Evolutionary conservation across 2,113 vertebrate genomes (phyloP), one percentile per base, ranked within the genome.

Genomic region (Eonycteris spelaea): DNA sequence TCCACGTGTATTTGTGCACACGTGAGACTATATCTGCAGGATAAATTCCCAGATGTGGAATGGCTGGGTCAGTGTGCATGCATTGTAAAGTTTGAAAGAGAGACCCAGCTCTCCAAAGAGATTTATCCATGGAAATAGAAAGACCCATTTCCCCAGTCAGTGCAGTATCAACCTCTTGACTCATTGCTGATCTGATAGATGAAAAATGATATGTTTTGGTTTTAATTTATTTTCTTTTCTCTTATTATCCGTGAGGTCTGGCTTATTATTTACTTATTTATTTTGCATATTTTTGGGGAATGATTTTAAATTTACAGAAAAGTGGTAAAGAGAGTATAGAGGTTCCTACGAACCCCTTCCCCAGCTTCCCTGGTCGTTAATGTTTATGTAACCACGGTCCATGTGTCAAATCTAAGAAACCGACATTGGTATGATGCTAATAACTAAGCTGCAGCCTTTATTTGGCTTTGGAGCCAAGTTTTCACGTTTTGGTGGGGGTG

Each of bases 271-370:
- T 48, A 48, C 14, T 48, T 48, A 1, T 33, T 55, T 45, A 11
- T n/a, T 77, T 21, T 18, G 79, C 18, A 53, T 26, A 78, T 85
- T 86, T 70, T 48, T 67, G 65, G 30, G 45, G 53, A 90, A 43
- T 75, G 24, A 86, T 86, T 92, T 75, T 74, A 87, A 88, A 78
- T 88, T 85, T 86, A 40, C 33, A 77, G 93, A 86, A 89, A 91
- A 92, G 16, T 51, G 79, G 33, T 38, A 33, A 92, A 90, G 38
- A 18, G 48, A 38, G 59, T 30, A 2, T 53, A 65, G 38, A 45
- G 38, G 65, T 93, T 95, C 43, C 59, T 57, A 71, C 40, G 26
- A 9, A 30, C 40, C 4, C 61, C 61, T 75, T 28, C 77, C 74
- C 26, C 51, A 59, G 61, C 68, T 86, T 77, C 35, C 30, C 38